Evolutionary conservation across 2,113 vertebrate species (phyloP).

Genomic region (Nyctibius bracteatus): DNA sequence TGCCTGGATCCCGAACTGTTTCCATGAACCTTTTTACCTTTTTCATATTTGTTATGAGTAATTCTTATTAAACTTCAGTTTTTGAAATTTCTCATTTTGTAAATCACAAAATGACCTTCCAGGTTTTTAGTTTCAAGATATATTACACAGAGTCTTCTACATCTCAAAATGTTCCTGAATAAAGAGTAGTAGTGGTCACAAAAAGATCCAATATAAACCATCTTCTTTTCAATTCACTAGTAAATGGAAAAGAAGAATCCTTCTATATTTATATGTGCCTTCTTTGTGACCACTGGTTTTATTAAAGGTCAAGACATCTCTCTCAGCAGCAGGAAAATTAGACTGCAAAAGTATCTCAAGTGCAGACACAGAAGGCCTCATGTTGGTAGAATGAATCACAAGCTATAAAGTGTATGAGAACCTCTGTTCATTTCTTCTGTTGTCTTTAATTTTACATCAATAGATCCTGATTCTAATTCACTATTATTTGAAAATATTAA

Average conservation of each 20-base stretch:
- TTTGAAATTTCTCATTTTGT: background rate
- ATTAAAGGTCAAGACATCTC: background rate
- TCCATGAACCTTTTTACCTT: background rate
- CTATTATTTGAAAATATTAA: background rate
- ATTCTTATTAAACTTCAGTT: background rate
- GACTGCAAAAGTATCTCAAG: background rate
- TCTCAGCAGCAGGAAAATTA: background rate
- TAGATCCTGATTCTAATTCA: background rate
- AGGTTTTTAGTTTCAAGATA: background rate
- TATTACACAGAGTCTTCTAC: background rate
- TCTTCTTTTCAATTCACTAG: background rate
- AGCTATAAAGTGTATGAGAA: background rate
- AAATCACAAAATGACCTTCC: background rate
- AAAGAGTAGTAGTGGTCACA: background rate
- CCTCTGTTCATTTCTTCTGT: background rate
- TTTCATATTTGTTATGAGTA: background rate
- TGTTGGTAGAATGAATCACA: background rate
- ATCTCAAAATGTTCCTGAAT: background rate
- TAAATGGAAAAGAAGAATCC: background rate
- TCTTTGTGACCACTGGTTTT: background rate
- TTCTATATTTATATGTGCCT: background rate
- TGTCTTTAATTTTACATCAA: background rate
- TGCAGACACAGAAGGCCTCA: background rate
- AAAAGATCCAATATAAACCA: background rate
- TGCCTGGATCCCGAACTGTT: background rate